A percentile compares a stretch with the other conserved stretches of the same genome.
These are phyloP conservation scores for Cyclophora punctaria DNA, from an alignment of 2,888 invertebrate genomes.

Conservation along the genomic window DNA sequence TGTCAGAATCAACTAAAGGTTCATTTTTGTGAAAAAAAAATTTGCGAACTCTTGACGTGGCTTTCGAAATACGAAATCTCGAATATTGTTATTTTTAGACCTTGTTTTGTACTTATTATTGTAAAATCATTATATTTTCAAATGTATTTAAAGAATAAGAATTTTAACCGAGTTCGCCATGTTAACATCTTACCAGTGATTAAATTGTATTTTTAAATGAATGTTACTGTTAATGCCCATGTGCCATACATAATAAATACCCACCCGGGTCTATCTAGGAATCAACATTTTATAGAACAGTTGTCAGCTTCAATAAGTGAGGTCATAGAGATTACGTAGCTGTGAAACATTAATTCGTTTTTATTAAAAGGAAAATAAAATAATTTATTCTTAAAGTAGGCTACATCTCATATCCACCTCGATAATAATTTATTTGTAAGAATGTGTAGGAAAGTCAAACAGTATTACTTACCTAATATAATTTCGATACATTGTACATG, in stretches of 20 bases:
- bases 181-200: slow-evolving; percentile 26
- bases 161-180: slow-evolving; percentile 5
- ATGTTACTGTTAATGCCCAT: slow-evolving; percentile 51
- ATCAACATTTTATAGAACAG: slow-evolving; percentile 22
- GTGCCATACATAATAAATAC: slow-evolving; percentile 55
- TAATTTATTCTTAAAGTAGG: slow-evolving; percentile 7
- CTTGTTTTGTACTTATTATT: background rate
- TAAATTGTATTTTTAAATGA: slow-evolving; percentile 38
- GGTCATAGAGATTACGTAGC: too few relatives aligned
- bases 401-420: slow-evolving; percentile 26
- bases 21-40: too few relatives aligned
- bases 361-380: background rate
- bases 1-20: too few relatives aligned
- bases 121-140: background rate
- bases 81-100: background rate
- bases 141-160: background rate
- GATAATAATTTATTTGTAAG: slow-evolving; percentile 23
- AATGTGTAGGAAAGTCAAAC: slow-evolving; percentile 54
- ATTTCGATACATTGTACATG: slow-evolving; percentile 56
- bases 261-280: slow-evolving; percentile 49
- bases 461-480: slow-evolving; percentile 65
- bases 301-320: background rate
- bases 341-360: too few relatives aligned
- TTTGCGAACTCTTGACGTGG: background rate
- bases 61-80: background rate